These are phyloP conservation scores for Paedocypris sp. DNA, from an alignment of 2,113 vertebrate species.

Conservation along the genomic window DNA sequence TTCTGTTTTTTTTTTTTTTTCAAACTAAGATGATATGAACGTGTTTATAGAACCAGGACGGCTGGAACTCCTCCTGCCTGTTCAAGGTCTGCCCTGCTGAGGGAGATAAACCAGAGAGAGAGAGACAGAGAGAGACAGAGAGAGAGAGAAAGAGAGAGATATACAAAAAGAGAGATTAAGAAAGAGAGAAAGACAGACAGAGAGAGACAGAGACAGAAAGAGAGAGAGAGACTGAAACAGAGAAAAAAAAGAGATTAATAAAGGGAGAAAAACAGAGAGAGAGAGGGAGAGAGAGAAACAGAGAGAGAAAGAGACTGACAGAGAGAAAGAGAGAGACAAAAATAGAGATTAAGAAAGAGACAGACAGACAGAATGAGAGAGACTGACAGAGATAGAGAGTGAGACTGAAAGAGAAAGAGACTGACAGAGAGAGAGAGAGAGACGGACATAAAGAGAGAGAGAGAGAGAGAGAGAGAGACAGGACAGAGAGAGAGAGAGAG, in stretches of 20 bases:
- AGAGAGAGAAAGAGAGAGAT: constrained; percentile 36
- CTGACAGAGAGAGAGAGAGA: constrained; percentile 19
- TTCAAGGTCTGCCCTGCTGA: constrained; percentile 25
- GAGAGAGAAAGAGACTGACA: constrained; percentile 18
- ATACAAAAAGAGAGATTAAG: constrained; percentile 16
- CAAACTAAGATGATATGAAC: constrained; percentile 30
- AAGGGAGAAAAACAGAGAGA: constrained; percentile 30
- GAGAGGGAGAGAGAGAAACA: constrained; percentile 24
- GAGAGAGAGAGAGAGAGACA: constrained; percentile 20
- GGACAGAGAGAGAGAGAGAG: constrained; percentile 34
- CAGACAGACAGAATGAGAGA: constrained; percentile 19
- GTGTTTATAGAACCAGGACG: constrained; percentile 43
- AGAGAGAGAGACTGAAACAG: background rate
- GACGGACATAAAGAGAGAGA: constrained; percentile 35
- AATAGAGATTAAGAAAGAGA: constrained; percentile 25
- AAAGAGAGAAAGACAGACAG: constrained; percentile 30
- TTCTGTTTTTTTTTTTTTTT: constrained; percentile 32
- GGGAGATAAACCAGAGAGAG: constrained; percentile 35
- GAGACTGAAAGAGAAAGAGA: constrained; percentile 25
- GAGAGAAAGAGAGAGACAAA: constrained; percentile 29
- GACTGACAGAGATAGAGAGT: constrained; percentile 29
- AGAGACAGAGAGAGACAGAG: constrained; percentile 22
- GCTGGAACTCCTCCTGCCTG: constrained; percentile 38
- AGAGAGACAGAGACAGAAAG: constrained; percentile 29
- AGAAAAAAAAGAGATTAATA: no score